Base-by-base conservation (phyloP, 2,888 invertebrate species). In the Ephialtes manifestator region DNA sequence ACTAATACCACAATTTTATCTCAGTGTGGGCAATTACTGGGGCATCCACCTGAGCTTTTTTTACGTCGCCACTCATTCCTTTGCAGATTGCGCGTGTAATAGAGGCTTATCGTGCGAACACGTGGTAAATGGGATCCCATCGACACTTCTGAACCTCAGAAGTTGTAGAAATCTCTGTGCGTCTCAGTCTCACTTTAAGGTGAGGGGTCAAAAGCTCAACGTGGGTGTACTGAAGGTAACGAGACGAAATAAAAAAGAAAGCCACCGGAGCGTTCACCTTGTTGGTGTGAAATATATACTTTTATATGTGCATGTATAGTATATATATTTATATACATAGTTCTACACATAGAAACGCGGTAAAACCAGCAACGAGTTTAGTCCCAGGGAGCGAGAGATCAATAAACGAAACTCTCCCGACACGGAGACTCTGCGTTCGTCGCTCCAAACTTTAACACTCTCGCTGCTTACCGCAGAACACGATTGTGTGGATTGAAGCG, bases 321-420 rank as follows among this genome's bases (percentile, higher is more conserved):
- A 53, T 53, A 4, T 48, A 48, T 39, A 39, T 15, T 5, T 53
- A 20, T 53, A 11, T 20, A n/a, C 53, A 55, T 24, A 24, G 4
- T 11, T 28, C 11, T 60, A 13, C 39, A 46, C 31, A 18, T 60
- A 31, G 60, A 65, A 43, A 39, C 18, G 18, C 39, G 35, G 4
- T 65, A 48, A 71, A 53, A 81, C 51, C 58, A 51, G 71, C 24
- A 72, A 72, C 28, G 65, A 77, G 65, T 63, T 48, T 68, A 76
- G 35, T 55, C 39, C 71, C 46, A 67, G 28, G 48, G 48, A 71
- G 53, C 71, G 48, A 31, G 58, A 78, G 72, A 83, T 83, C 83
- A 78, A 83, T 83, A 83, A 83, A 82, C 43, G 82, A 82, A 77
- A 71, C 78, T 70, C 75, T 24, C 68, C 68, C 31, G 7, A 65